Base-by-base conservation (phyloP, 1,140 invertebrate genomes). In the Sitophilus oryzae region DNA sequence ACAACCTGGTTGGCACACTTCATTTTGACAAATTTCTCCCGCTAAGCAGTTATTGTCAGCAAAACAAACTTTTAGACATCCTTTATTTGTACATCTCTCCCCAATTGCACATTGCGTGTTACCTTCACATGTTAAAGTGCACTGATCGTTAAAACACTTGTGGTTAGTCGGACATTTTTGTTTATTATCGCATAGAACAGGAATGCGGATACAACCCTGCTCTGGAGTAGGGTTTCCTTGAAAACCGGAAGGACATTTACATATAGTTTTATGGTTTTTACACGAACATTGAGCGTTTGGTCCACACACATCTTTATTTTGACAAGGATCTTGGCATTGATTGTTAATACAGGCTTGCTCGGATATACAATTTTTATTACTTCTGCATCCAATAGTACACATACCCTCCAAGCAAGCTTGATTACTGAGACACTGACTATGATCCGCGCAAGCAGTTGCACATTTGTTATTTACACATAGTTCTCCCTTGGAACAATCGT, bases 181-280 rank as follows among this genome's bases (percentile, higher is more conserved):
- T 36, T 77, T 77, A 46, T 74, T 76, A 56, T 74, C 67, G 66
- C 90, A 93, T 6, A 74, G 65, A 30, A 73, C 75, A 10, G 86
- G 82, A 49, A 88, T 81, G 61, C 91, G 73, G 9, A 91, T 82
- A 66, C 91, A 95, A 2, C 90, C 90, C 73, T 93, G 85, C 66
- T 91, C 79, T 2, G 91, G 82, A n/a, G 83, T 87, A n/a, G 89
- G 90, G 62, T 86, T 89, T 3, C 87, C 89, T 68, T 88, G 82
- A 67, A 93, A 93, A 23, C 88, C 88, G 22, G 79, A 67, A 0
- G 89, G 89, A 67, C 91, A 94, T 41, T 79, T 77, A 68, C 91
- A 94, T 18, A 77, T 74, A 1, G 82, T 83, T 14, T 74, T 76
- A 63, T 90, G 88, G 63, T 88, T 79, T 14, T 78, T 66, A 62